These are phyloP conservation scores for Drosophila ogumai DNA, from an alignment of 1,140 invertebrate species.

Conservation along the genomic window DNA sequence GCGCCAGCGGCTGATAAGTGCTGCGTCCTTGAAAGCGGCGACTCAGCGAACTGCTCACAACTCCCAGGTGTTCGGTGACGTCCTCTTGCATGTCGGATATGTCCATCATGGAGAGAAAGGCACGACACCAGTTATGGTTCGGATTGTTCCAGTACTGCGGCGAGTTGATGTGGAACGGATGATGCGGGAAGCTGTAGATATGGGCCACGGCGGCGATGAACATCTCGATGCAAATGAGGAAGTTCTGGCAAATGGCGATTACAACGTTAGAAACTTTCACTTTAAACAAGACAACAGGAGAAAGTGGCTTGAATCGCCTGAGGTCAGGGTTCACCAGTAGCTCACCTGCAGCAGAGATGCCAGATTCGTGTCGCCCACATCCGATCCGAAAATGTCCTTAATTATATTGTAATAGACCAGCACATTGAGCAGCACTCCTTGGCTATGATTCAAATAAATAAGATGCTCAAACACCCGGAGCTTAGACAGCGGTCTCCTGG, in stretches of 20 bases:
- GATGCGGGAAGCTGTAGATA: conserved; percentile 97
- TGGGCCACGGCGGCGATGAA: conserved; percentile 97
- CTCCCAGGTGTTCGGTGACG: conserved; percentile 95
- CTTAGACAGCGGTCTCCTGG: background rate
- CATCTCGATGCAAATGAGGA: conserved; percentile 99
- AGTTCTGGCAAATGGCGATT: conserved; percentile 89
- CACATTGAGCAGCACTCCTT: conserved; percentile 95
- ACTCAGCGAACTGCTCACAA: conserved; percentile 92
- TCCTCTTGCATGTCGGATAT: conserved; percentile 96
- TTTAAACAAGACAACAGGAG: background rate
- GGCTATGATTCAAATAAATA: conserved; percentile 87
- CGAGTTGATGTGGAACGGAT: conserved; percentile 88
- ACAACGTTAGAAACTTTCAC: conserved; percentile 6
- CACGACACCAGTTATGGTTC: conserved; percentile 86
- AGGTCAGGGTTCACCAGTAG: background rate
- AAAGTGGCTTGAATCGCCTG: conserved; percentile 2
- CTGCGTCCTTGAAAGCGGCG: conserved; percentile 89
- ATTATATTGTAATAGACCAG: conserved; percentile 92
- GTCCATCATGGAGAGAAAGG: conserved; percentile 95
- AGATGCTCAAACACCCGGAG: background rate
- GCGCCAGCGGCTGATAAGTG: conserved; percentile 89
- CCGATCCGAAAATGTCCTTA: conserved; percentile 87
- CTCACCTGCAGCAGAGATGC: conserved; percentile 92
- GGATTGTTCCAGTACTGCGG: conserved; percentile 85
- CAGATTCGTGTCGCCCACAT: conserved; percentile 86